These are phyloP conservation scores for Philypnodon macrostomus DNA, from an alignment of 2,797 vertebrate genomes.

Conservation along the genomic window DNA sequence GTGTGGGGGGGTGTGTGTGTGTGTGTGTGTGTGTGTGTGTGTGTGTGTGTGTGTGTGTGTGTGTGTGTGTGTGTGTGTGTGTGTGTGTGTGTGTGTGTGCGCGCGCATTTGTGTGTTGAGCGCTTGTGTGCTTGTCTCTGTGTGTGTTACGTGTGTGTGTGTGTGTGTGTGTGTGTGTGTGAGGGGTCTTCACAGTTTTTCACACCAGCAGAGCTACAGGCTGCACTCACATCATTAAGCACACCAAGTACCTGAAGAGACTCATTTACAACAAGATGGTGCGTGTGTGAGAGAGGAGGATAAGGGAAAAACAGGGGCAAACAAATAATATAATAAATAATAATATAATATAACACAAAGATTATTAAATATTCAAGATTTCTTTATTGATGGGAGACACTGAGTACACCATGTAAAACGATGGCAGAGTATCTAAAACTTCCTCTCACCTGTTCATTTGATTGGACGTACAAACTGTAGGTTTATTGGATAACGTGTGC, in stretches of 20 bases:
- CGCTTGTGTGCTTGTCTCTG: conserved; percentile 13
- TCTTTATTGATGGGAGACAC: no score
- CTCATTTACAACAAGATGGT: conserved; percentile 28
- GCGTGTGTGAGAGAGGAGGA: not conserved
- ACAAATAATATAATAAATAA: no score
- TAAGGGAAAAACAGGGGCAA: no score
- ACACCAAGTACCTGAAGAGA: conserved; percentile 48
- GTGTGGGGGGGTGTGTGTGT: conserved; percentile 5
- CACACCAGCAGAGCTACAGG: conserved; percentile 42
- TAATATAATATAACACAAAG: no score
- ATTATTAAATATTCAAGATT: no score
- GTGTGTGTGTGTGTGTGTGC: no score
- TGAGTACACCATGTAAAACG: no score
- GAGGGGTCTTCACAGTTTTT: conserved; percentile 25
- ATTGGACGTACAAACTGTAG: not conserved
- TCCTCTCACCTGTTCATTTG: no score
- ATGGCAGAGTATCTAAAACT: no score
- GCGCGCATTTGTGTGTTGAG: no score
- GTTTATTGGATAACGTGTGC: not conserved
- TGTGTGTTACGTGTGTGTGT: conserved; percentile 1
- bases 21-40: not conserved
- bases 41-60: no score
- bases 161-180: not conserved
- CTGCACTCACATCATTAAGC: conserved; percentile 40
- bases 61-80: no score